Evolutionary conservation across 2,888 invertebrate genomes (phyloP), one percentile per base, ranked within the genome.

Genomic region (Dilophus febrilis): DNA sequence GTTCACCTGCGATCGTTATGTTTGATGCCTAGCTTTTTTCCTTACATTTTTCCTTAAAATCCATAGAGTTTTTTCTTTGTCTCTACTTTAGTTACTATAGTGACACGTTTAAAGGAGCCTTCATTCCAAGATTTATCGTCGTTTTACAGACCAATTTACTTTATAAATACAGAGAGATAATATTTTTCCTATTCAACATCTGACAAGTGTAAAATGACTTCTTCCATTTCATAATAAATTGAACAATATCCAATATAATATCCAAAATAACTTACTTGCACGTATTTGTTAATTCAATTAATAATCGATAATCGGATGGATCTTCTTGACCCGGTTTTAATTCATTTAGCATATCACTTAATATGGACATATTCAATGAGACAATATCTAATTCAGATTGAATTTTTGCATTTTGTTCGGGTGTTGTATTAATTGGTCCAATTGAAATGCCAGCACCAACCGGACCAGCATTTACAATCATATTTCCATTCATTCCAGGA

Each of bases 301-400:
- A 70, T 48, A 95, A 67, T 53, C 90, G 83, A 49, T 88, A 68
- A 62, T 95, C 95, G 49, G 82, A 81, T 5, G 78, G 71, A 53
- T 86, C 81, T 51, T 90, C 91, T 49, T 80, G 72, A 13, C 83
- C 77, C 11, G 88, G 83, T 27, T 80, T 81, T 49, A 95, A 68
- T 60, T 94, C 91, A 48, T 77, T 83, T 39, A 98, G 67, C 90
- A 98, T 92, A 64, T 98, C 97, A 40, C 83, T 80, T 64, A 98
- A 76, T 2, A 98, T 91, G 34, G 78, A 70, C 79, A 91, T 86
- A 59, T 94, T 95, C 48, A 85, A 82, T 51, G 87, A 84, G 7
- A 97, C 95, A 40, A 97, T 79, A 50, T 88, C 86, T 48, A 98
- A 65, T 64, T 98, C 97, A 3, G 83, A 80, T 49, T 85, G 82